These are phyloP conservation scores for Lerista edwardsae DNA, from an alignment of 2,797 vertebrate genomes.

Conservation along the genomic window DNA sequence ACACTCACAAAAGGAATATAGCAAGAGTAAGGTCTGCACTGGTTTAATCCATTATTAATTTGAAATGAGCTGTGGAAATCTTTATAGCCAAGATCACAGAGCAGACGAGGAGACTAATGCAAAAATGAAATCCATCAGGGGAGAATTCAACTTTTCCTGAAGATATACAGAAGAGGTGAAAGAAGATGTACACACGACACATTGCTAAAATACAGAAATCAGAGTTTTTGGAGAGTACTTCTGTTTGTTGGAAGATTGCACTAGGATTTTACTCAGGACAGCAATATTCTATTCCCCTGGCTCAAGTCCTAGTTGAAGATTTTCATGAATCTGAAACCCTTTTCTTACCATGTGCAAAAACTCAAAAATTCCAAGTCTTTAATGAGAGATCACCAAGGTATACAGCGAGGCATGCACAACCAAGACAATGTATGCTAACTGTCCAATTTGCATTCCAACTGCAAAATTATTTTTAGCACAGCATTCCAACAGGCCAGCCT, in stretches of 20 bases:
- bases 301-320: background rate
- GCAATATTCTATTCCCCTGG: background rate
- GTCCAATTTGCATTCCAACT: background rate
- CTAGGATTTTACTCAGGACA: background rate
- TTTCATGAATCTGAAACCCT: background rate
- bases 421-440: background rate
- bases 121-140: background rate
- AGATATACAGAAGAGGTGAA: too few species aligned
- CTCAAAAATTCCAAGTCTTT: background rate
- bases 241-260: background rate
- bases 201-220: background rate
- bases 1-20: too few species aligned
- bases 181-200: background rate
- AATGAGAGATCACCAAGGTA: background rate
- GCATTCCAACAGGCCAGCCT: background rate
- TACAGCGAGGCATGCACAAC: too few species aligned
- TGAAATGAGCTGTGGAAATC: background rate
- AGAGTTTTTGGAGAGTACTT: background rate
- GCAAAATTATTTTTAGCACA: conserved; percentile 15
- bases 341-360: background rate
- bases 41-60: background rate
- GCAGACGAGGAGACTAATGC: background rate
- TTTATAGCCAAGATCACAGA: background rate
- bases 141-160: too few species aligned
- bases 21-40: too few species aligned